Conservation (phyloP, 2,113 vertebrate species). For the Neotoma lepida region DNA sequence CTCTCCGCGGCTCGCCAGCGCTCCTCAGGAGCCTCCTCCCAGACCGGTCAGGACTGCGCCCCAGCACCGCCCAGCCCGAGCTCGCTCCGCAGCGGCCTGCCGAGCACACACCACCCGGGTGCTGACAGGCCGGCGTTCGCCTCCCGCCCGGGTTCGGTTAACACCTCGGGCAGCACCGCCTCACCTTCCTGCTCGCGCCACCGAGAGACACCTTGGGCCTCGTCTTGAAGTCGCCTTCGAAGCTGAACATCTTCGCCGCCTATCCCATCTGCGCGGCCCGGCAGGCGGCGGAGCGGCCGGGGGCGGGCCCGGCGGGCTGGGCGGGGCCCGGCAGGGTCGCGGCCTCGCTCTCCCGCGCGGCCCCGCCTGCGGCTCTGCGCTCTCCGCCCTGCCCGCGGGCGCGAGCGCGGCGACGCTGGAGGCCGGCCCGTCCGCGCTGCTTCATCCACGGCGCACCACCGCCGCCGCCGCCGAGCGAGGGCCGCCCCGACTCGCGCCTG, state of each 20-base stretch:
- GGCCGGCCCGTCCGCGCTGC: conserved; percentile 51
- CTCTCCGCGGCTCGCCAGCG: background rate
- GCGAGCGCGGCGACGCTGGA: conserved; percentile 36
- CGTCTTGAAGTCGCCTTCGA: conserved; percentile 98
- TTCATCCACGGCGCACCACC: conserved; percentile 66
- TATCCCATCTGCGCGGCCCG: conserved; percentile 89
- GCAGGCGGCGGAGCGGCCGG: background rate
- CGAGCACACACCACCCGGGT: background rate
- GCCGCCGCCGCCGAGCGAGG: conserved; percentile 45
- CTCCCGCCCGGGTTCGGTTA: background rate
- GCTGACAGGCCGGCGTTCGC: background rate
- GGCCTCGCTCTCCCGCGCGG: background rate
- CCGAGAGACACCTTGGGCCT: conserved; percentile 98
- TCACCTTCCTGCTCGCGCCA: conserved; percentile 97
- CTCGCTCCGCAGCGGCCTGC: background rate
- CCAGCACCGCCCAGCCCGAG: background rate
- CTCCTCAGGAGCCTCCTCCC: background rate
- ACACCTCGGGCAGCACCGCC: background rate
- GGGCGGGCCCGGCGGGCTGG: background rate
- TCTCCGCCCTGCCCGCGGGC: conserved; percentile 37
- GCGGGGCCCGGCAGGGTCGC: conserved; percentile 66
- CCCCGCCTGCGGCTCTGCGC: background rate
- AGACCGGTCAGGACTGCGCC: background rate
- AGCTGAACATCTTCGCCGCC: conserved; percentile 96
- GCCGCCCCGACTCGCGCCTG: conserved; percentile 49